Conservation (phyloP, 2,888 invertebrate species). For the Clusia tigrina region DNA sequence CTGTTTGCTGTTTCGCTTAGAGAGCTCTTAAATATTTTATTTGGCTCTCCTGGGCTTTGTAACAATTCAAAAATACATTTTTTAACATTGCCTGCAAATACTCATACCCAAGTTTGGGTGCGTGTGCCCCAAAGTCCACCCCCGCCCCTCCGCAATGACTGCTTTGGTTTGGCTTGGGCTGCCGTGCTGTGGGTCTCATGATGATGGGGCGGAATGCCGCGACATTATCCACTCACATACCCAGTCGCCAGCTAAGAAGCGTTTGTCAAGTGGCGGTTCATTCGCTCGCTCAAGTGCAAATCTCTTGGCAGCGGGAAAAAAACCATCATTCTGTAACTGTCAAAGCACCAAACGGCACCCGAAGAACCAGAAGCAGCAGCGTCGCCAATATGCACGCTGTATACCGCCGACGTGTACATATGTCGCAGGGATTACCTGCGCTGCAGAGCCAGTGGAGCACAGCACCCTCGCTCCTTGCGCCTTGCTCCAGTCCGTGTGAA, state of each 20-base stretch:
- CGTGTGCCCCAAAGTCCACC: no score
- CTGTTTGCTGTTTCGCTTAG: not conserved
- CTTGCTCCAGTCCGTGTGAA: slow-evolving; percentile 51
- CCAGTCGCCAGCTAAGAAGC: not conserved
- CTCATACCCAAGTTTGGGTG: no score
- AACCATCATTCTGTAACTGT: slow-evolving; percentile 27
- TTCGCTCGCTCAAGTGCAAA: slow-evolving; percentile 48
- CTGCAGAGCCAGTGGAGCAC: not conserved
- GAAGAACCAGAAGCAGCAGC: slow-evolving; percentile 22
- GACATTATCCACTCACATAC: not conserved
- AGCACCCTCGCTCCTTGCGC: slow-evolving; percentile 3
- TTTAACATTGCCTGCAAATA: no score
- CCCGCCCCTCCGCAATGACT: no score
- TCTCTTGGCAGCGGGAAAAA: slow-evolving; percentile 53
- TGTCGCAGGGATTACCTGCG: slow-evolving; percentile 32
- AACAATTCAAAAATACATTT: slow-evolving; percentile 48
- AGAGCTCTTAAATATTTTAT: slow-evolving; percentile 62
- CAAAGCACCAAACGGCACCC: slow-evolving; percentile 4
- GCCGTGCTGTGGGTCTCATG: not conserved
- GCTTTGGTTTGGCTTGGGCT: slow-evolving; percentile 12
- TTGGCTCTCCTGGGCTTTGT: slow-evolving; percentile 57
- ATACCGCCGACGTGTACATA: slow-evolving; percentile 32
- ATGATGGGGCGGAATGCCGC: slow-evolving; percentile 6
- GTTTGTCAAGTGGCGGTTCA: slow-evolving; percentile 25
- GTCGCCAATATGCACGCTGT: not conserved